Evolutionary conservation across 2,888 invertebrate species (phyloP), one percentile per base, ranked within the genome.

Genomic region (Tenthredo livida): DNA sequence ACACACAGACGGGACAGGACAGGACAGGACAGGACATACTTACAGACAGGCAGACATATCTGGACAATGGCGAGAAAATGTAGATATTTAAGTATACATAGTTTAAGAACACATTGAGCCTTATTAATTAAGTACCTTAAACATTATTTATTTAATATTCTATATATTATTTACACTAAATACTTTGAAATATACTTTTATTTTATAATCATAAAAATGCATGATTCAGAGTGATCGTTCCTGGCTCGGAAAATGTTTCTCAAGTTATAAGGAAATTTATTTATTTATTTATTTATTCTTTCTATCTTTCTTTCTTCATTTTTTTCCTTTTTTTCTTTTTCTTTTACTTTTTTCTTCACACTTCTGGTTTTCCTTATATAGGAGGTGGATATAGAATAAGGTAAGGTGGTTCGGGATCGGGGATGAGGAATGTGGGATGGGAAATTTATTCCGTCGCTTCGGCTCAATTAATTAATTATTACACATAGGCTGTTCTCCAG

Each of bases 71-170:
- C 72, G 33, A 40, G 40, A 72, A 72, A 33, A 40, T 61, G 17
- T 61, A 61, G 9, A 61, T 61, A 61, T 61, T 61, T 47, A 47
- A 67, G 67, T 80, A 80, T 80, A 80, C 77, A 37, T 58, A 43
- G 72, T 83, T 67, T 83, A 83, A 83, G 83, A 83, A 83, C 83
- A 83, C 83, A 83, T 83, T 83, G 83, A 83, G 83, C 50, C 83
- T 83, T 83, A 83, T 67, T 33, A 40, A 47, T 83, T 83, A 83
- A 70, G 80, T 80, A 80, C 80, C 61, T 83, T 83, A 83, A 37
- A 40, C 40, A 15, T 80, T 67, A 29, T 33, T 10, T 54, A 25
- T 61, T 80, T 65, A 83, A 21, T n/a, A 33, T 33, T 33, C 33
- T 33, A 33, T 47, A 65, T 82, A 83, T 25, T 80, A 80, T 83